These are phyloP conservation scores for Diglossa cyanea DNA, from an alignment of 2,797 vertebrate species.

Conservation along the genomic window DNA sequence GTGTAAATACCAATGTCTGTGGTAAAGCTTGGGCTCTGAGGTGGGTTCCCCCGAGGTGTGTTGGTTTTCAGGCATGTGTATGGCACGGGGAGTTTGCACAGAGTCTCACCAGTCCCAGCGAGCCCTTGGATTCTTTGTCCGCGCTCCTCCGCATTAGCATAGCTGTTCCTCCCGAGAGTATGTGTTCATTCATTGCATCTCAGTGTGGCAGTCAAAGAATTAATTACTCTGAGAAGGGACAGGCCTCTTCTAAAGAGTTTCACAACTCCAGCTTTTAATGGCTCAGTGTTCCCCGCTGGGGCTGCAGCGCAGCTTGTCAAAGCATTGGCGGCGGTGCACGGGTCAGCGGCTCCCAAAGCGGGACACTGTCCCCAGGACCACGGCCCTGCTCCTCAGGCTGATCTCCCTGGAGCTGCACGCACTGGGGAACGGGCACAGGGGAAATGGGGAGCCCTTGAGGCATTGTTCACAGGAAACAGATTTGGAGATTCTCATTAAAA, in stretches of 20 bases:
- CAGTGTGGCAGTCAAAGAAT: slow-evolving; percentile 70
- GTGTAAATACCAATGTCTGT: rapidly evolving
- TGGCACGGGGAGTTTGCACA: background rate
- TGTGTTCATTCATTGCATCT: slow-evolving; percentile 64
- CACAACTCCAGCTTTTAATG: slow-evolving; percentile 66
- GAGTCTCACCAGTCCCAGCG: background rate
- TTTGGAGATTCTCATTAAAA: background rate
- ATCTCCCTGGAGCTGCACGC: background rate
- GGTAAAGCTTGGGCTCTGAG: background rate
- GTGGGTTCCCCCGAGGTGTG: background rate
- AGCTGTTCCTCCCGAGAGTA: slow-evolving; percentile 48
- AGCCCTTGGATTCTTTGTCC: slow-evolving; percentile 28
- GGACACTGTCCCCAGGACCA: background rate
- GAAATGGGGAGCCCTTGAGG: background rate
- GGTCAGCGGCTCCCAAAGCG: slow-evolving; percentile 54
- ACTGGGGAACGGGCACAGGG: background rate
- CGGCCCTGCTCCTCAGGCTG: slow-evolving; percentile 24
- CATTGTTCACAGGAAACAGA: background rate
- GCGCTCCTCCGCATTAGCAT: slow-evolving; percentile 16
- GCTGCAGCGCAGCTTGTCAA: slow-evolving; percentile 67
- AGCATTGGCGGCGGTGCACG: slow-evolving; percentile 50
- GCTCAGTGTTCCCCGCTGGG: slow-evolving; percentile 58
- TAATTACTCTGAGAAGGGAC: slow-evolving; percentile 73
- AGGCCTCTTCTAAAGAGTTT: slow-evolving; percentile 63
- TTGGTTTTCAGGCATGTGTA: background rate